Conservation (phyloP, 1,140 invertebrate species). For the Magallana gigas region DNA sequence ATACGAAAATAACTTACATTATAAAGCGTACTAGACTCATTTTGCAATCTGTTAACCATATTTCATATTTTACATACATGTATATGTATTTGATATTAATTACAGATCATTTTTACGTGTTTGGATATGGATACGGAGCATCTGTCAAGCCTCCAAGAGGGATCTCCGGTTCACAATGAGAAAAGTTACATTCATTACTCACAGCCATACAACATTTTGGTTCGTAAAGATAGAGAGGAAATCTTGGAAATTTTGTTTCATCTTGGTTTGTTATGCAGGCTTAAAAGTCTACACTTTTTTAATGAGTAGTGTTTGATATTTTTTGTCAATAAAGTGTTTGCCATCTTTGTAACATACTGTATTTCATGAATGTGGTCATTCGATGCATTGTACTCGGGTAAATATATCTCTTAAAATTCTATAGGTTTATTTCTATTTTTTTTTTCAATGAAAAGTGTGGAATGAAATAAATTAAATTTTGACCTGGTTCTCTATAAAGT, state of each 20-base stretch:
- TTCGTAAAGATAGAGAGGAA: not conserved
- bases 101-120: not conserved
- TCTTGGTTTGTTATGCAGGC: not conserved
- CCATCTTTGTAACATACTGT: no score
- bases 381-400: no score
- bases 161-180: not conserved
- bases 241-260: not conserved
- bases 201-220: constrained; percentile 2
- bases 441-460: no score
- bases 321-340: no score
- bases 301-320: not conserved
- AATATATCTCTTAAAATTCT: no score
- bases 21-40: not conserved
- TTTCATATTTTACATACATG: not conserved
- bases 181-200: constrained; percentile 11
- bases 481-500: no score
- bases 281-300: not conserved
- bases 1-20: not conserved
- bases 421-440: no score
- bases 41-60: not conserved
- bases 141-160: not conserved
- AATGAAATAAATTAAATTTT: no score
- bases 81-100: not conserved
- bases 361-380: no score
- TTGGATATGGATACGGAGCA: not conserved